Conservation (phyloP, 2,888 invertebrate genomes). For the Zygothrica quintamaculata region DNA sequence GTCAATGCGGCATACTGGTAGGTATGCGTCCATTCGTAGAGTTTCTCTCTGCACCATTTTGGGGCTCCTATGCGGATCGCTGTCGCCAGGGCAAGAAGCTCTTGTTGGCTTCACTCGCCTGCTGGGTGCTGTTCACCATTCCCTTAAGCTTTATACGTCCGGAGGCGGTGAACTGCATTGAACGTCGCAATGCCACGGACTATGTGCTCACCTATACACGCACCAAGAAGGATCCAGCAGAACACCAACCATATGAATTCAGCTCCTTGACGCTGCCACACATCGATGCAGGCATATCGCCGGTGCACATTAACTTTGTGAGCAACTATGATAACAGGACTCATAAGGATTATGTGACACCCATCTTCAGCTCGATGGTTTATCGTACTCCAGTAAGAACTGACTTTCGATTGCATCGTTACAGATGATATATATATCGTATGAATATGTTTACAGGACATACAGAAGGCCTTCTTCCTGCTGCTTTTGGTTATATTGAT, state of each 20-base stretch:
- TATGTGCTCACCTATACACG: conserved; percentile 86
- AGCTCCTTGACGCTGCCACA: conserved; percentile 77
- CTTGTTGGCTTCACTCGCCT: conserved; percentile 94
- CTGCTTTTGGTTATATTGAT: conserved; percentile 95
- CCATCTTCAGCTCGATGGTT: conserved; percentile 96
- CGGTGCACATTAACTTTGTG: conserved; percentile 90
- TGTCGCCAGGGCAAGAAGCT: conserved; percentile 90
- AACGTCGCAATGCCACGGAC: conserved; percentile 87
- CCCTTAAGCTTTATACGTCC: conserved; percentile 98
- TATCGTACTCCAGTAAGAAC: conserved; percentile 88
- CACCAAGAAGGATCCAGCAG: conserved; percentile 85
- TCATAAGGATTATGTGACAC: conserved; percentile 92
- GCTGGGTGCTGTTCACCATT: conserved; percentile 98
- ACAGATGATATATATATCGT: neutral
- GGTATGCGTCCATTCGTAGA: conserved; percentile 98
- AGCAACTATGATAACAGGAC: conserved; percentile 89
- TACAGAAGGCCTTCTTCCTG: conserved; percentile 98
- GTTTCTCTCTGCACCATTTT: conserved; percentile 98
- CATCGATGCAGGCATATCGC: conserved; percentile 86
- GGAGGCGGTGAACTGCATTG: conserved; percentile 94
- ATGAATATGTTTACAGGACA: conserved; percentile 86
- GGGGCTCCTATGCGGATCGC: conserved; percentile 97
- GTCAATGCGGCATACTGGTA: conserved; percentile 96
- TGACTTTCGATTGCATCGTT: neutral
- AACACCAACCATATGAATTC: no score